These are phyloP conservation scores for Podarcis lilfordi DNA, from an alignment of 2,797 vertebrate species.

Conservation along the genomic window DNA sequence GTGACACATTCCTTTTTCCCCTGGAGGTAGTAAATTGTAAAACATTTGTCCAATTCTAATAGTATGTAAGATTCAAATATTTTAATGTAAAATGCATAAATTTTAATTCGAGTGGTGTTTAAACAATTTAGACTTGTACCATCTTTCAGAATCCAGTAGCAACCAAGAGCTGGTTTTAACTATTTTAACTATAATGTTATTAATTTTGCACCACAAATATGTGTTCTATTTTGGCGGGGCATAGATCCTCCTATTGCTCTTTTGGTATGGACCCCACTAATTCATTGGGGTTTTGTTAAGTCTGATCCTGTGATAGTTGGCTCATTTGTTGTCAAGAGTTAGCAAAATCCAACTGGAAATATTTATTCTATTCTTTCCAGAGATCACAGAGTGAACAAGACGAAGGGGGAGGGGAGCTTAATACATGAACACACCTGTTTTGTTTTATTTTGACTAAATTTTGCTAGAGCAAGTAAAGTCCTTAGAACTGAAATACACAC, in stretches of 20 bases:
- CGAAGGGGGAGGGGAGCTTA: not conserved
- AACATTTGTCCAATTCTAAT: slow-evolving; percentile 29
- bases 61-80: slow-evolving; percentile 55
- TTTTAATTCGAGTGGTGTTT: not conserved
- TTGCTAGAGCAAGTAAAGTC: slow-evolving; percentile 16
- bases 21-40: not conserved
- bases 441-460: not conserved
- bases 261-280: not conserved
- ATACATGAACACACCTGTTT: not conserved
- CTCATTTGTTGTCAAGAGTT: slow-evolving; percentile 13
- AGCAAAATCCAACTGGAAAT: too few relatives aligned
- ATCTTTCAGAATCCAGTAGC: slow-evolving; percentile 47
- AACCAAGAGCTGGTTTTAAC: slow-evolving; percentile 29
- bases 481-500: not conserved
- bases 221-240: not conserved
- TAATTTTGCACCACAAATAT: not conserved
- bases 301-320: slow-evolving; percentile 31
- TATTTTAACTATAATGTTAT: not conserved
- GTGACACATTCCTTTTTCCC: slow-evolving; percentile 14
- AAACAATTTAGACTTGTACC: not conserved
- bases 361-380: not conserved
- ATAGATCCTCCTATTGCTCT: not conserved
- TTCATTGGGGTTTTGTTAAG: not conserved
- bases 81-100: not conserved
- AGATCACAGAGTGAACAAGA: slow-evolving; percentile 21